These are phyloP conservation scores for Pygoscelis antarcticus DNA, from an alignment of 2,113 vertebrate genomes.

Conservation along the genomic window DNA sequence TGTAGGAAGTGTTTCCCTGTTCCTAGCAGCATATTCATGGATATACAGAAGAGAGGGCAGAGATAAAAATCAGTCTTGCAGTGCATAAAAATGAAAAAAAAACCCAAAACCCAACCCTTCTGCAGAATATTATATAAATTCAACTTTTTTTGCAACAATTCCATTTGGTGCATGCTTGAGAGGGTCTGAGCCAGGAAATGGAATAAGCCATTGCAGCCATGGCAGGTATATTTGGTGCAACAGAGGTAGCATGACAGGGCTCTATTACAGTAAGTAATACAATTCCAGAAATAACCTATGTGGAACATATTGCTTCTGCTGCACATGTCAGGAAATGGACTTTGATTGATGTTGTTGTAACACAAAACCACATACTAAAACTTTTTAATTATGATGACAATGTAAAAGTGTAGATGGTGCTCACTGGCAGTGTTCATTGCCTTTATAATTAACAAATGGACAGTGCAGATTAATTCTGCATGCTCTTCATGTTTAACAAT, in stretches of 20 bases:
- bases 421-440: slow-evolving; percentile 14
- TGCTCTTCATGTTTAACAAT: slow-evolving; percentile 34
- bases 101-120: background rate
- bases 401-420: slow-evolving; percentile 36
- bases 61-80: background rate
- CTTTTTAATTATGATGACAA: slow-evolving; percentile 75
- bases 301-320: slow-evolving; percentile 76
- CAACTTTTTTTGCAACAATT: background rate
- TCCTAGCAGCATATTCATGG: background rate
- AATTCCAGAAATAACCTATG: slow-evolving; percentile 77
- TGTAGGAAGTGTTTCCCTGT: background rate
- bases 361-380: slow-evolving; percentile 73
- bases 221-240: slow-evolving; percentile 53
- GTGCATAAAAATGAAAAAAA: background rate
- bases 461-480: slow-evolving; percentile 56
- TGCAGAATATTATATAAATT: background rate
- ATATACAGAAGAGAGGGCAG: background rate
- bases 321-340: slow-evolving; percentile 71
- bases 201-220: slow-evolving; percentile 17
- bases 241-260: slow-evolving; percentile 55
- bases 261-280: slow-evolving; percentile 75
- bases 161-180: slow-evolving; percentile 35
- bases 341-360: slow-evolving; percentile 74
- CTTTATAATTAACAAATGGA: slow-evolving; percentile 70
- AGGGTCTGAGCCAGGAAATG: slow-evolving; percentile 4